Conservation (phyloP, 2,113 vertebrate species). For the Mesocricetus auratus region DNA sequence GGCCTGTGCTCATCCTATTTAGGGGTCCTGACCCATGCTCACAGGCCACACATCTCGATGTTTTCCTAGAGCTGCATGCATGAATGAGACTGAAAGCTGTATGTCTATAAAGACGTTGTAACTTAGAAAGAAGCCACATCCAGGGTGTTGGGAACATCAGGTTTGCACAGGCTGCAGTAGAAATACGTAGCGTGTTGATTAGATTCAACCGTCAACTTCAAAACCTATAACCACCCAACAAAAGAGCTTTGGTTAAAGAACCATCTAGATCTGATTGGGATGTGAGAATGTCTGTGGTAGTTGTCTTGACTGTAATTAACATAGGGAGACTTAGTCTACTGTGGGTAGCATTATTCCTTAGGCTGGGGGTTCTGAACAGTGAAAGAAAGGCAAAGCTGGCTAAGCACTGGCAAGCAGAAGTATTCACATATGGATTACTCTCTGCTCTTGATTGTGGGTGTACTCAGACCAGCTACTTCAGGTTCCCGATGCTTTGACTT, state of each 20-base stretch:
- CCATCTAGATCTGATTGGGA: neutral
- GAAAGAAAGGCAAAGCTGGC: neutral
- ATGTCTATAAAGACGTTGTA: neutral
- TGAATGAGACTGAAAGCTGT: accelerated
- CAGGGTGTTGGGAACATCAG: too few species aligned
- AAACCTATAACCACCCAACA: neutral
- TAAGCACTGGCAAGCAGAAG: neutral
- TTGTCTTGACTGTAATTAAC: neutral
- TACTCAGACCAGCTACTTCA: neutral
- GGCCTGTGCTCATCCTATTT: neutral
- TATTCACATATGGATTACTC: neutral
- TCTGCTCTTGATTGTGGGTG: neutral
- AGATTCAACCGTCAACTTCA: neutral
- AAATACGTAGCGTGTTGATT: neutral
- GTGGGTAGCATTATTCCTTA: neutral
- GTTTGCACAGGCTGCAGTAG: neutral
- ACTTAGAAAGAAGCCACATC: neutral
- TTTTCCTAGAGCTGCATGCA: accelerated
- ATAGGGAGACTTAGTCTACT: neutral
- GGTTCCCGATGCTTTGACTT: neutral
- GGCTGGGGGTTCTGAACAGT: neutral
- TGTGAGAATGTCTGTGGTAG: neutral
- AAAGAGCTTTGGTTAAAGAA: neutral
- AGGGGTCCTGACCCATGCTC: accelerated
- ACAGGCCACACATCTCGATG: accelerated